These are phyloP conservation scores for Mesodorylaimus sp. DNA, from an alignment of 2,888 invertebrate genomes.

Conservation along the genomic window DNA sequence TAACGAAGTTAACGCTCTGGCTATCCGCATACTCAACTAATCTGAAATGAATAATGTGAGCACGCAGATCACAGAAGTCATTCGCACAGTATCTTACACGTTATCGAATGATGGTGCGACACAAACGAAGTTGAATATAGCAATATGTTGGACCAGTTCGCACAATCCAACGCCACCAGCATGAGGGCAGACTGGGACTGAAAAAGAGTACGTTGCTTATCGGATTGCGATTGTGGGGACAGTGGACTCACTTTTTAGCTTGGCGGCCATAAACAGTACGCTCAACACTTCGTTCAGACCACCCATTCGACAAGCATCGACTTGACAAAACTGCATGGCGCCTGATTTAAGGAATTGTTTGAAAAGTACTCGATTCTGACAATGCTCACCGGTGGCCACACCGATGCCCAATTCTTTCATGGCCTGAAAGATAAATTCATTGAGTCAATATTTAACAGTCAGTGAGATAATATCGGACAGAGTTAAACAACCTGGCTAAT, in stretches of 20 bases:
- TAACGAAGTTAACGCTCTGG: constrained; percentile 65
- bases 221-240: neutral
- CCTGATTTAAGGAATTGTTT: constrained; percentile 61
- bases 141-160: constrained; percentile 78
- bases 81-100: constrained; percentile 25
- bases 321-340: constrained; percentile 68
- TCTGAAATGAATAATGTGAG: constrained; percentile 29
- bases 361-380: constrained; percentile 73
- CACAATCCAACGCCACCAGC: constrained; percentile 84
- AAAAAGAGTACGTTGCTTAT: constrained; percentile 15
- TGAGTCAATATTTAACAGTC: neutral
- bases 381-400: constrained; percentile 80
- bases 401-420: constrained; percentile 52
- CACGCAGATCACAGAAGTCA: neutral
- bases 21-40: constrained; percentile 72
- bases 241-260: constrained; percentile 46
- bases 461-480: neutral
- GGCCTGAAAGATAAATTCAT: constrained; percentile 29
- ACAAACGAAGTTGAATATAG: constrained; percentile 63
- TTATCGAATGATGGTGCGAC: constrained; percentile 51
- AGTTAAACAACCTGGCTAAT: constrained; percentile 47
- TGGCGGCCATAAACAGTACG: constrained; percentile 70
- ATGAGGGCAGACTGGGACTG: constrained; percentile 79
- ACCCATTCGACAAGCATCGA: constrained; percentile 69
- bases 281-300: constrained; percentile 69